Evolutionary conservation across 2,888 invertebrate genomes (phyloP).

Genomic region (Colletes collaris): DNA sequence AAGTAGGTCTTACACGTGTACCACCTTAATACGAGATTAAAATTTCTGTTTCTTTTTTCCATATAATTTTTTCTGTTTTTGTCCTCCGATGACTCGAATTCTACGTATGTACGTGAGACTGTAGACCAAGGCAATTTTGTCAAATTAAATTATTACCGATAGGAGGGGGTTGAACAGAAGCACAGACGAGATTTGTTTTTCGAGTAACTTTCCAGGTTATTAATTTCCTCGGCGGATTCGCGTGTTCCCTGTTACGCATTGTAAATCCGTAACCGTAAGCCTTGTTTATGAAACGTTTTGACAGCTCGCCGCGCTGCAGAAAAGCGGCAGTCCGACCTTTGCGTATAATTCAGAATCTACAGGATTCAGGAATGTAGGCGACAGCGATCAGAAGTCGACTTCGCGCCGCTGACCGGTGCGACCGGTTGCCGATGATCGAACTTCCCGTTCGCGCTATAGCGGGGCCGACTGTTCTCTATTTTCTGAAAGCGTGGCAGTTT

Average conservation of each 20-base stretch:
- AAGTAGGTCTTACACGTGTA: no score
- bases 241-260: neutral
- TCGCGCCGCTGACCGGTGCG: slow-evolving; percentile 1
- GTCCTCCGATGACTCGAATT: no score
- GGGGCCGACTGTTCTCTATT: slow-evolving; percentile 1
- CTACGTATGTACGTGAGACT: no score
- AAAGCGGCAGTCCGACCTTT: slow-evolving; percentile 4
- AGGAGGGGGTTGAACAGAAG: no score
- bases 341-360: slow-evolving; percentile 3
- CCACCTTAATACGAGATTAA: no score
- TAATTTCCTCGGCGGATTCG: no score
- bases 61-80: no score
- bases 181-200: no score
- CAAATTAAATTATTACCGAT: no score
- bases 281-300: neutral
- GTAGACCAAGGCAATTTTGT: no score
- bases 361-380: slow-evolving; percentile 18
- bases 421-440: slow-evolving; percentile 15
- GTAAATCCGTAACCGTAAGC: neutral
- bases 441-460: slow-evolving; percentile 5
- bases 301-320: neutral
- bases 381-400: slow-evolving; percentile 11
- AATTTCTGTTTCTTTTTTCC: no score
- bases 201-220: neutral
- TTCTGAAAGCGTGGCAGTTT: neutral